Evolutionary conservation across 2,797 vertebrate genomes (phyloP), one percentile per base, ranked within the genome.

Genomic region (Danio jaintianensis): DNA sequence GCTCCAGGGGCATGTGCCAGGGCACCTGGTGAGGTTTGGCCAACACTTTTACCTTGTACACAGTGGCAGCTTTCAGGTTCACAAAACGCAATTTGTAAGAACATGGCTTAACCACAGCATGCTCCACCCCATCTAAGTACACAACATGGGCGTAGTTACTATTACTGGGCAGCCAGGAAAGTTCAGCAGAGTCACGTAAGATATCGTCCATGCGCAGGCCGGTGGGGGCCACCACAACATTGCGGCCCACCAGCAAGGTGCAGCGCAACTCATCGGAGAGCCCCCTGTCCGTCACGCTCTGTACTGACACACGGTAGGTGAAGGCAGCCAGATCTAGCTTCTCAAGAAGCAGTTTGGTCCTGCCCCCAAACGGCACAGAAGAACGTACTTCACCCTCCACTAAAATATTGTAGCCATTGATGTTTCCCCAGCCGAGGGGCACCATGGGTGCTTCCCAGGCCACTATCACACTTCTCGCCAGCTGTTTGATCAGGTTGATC

Each of bases 1-100:
- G 98, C 88, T 99, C 98, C 88, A 99, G 90, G 0, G 97, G 97
- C 85, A 99, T 96, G 88, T 99, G 97, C 98, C 98, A 99, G 84
- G 98, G 98, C 92, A 98, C 94, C 92, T 98, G 97, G 90, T 99
- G 98, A 6, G 98, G 98, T 85, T 94, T 94, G 12, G 98, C 97
- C 89, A 95, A 88, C 78, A 98, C 96, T 56, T 94, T 95, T 87
- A 99, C 96, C 89, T 96, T 97, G 91, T 98, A 98, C 83, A 95
- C 95, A 40, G 92, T 95, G 72, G 95, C 94, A 75, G 98, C 95
- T 89, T 96, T 95, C 87, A 99, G 93, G 92, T 96, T 95, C 85
- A 91, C 90, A 87, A 99, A 95, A 78, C 94, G 95, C 70, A 97
- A 95, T 88, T 94, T 95, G 83, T 97, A 96, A 83, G 94, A 89